These are phyloP conservation scores for Acleris laterana DNA, from an alignment of 2,888 invertebrate genomes.

Conservation along the genomic window DNA sequence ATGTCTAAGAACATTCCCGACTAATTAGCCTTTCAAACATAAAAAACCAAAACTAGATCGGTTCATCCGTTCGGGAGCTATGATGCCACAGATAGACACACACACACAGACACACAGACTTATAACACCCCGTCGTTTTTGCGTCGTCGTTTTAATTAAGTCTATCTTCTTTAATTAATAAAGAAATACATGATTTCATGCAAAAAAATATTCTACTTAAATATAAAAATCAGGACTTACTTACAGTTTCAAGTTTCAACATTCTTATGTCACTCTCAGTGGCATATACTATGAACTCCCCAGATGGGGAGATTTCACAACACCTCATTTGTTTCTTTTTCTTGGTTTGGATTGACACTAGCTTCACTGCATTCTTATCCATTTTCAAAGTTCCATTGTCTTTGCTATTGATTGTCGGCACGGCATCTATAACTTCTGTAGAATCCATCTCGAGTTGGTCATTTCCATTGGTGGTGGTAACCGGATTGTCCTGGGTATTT, in stretches of 20 bases:
- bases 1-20: too few relatives aligned
- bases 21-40: too few relatives aligned
- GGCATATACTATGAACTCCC: conserved; percentile 90
- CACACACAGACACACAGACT: too few relatives aligned
- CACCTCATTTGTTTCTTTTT: conserved; percentile 87
- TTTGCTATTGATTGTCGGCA: conserved; percentile 47
- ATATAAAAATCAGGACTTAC: conserved; percentile 40
- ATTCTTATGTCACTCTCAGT: conserved; percentile 87
- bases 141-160: too few relatives aligned
- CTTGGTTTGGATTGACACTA: conserved; percentile 88
- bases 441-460: conserved; percentile 63
- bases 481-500: conserved; percentile 46
- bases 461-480: conserved; percentile 45
- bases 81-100: too few relatives aligned
- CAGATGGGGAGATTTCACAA: conserved; percentile 88
- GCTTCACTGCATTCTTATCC: conserved; percentile 85
- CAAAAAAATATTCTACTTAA: neutral
- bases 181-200: neutral
- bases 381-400: conserved; percentile 63
- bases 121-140: too few relatives aligned
- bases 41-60: too few relatives aligned
- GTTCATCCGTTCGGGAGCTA: too few relatives aligned
- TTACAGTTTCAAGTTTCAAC: conserved; percentile 86
- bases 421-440: conserved; percentile 52
- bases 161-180: too few relatives aligned